Evolutionary conservation across 2,113 vertebrate species (phyloP).

Genomic region (Elgaria multicarinata): DNA sequence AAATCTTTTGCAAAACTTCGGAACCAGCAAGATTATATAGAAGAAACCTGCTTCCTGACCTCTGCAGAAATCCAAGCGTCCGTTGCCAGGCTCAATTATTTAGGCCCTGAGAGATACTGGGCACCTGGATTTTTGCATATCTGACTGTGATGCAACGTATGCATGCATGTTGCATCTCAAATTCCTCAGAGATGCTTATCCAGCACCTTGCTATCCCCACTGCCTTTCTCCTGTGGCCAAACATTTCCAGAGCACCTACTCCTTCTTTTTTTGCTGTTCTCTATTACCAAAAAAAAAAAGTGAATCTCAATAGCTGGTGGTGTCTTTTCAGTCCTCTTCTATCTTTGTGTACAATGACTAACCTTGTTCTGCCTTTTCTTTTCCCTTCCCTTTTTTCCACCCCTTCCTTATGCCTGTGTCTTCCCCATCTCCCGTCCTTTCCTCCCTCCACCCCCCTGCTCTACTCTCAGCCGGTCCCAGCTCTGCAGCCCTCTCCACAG

Average conservation of each 20-base stretch:
- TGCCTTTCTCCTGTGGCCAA: not conserved
- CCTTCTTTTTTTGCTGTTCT: not conserved
- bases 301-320: not conserved
- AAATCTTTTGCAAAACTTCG: not conserved
- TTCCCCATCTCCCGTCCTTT: slow-evolving; percentile 60
- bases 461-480: slow-evolving; percentile 81
- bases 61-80: not conserved
- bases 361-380: slow-evolving; percentile 68
- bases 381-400: slow-evolving; percentile 42
- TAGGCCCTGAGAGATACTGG: not conserved
- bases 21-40: not conserved
- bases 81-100: not conserved
- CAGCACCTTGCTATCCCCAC: not conserved
- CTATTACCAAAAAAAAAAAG: not conserved
- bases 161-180: not conserved
- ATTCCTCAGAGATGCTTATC: not conserved
- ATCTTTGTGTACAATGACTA: slow-evolving; percentile 54
- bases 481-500: slow-evolving; percentile 93
- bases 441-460: slow-evolving; percentile 70
- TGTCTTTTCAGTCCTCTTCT: not conserved
- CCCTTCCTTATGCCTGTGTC: slow-evolving; percentile 28
- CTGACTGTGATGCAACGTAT: not conserved
- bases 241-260: not conserved
- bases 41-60: not conserved
- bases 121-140: not conserved